A percentile compares a stretch with the other conserved stretches of the same genome.
Evolutionary conservation across 2,888 invertebrate genomes (phyloP).

Genomic region (Nebria salina): DNA sequence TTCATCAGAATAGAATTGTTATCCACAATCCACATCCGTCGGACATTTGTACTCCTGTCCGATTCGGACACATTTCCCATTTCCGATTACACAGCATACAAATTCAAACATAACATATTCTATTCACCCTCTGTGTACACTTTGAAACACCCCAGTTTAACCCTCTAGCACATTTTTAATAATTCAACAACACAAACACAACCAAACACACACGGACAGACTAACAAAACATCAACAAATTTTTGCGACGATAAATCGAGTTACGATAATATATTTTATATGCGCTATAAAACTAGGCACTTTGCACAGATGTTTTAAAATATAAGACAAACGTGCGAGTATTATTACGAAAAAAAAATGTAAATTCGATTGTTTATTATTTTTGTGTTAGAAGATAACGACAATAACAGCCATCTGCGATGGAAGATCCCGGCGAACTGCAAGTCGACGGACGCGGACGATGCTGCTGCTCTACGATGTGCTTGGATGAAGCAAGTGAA

Average conservation of each 20-base stretch:
- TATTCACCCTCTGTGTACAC: slow-evolving; percentile 1
- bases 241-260: neutral
- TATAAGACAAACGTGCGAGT: neutral
- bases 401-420: neutral
- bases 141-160: neutral
- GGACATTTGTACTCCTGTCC: neutral
- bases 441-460: neutral
- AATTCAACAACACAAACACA: neutral
- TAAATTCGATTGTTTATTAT: neutral
- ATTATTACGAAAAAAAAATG: neutral
- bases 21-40: neutral
- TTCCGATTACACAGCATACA: neutral
- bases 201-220: neutral
- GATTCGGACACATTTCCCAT: neutral
- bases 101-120: neutral
- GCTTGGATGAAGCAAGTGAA: neutral
- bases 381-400: neutral
- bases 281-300: neutral
- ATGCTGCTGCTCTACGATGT: neutral
- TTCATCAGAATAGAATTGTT: neutral
- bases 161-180: neutral
- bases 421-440: slow-evolving; percentile 8
- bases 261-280: neutral
- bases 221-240: neutral
- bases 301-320: neutral